Conservation (phyloP, 2,797 vertebrate genomes). For the Phyllotis vaccarum region DNA sequence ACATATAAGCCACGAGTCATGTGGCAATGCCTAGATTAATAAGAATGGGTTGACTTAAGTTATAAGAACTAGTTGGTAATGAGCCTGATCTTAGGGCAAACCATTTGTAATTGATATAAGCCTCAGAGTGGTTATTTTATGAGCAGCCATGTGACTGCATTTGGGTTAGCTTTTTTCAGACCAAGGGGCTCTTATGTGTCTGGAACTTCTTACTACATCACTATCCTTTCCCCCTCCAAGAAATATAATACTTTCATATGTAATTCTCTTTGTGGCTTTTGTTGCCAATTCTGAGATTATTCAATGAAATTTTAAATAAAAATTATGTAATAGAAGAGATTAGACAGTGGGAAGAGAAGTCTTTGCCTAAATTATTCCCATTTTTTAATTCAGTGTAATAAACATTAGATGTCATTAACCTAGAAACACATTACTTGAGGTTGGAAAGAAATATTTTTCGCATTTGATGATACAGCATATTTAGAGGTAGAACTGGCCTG, state of each 20-base stretch:
- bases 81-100: too few relatives aligned
- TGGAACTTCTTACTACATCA: not conserved
- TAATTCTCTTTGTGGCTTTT: conserved; percentile 49
- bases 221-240: not conserved
- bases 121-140: too few relatives aligned
- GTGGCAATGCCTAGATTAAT: too few relatives aligned
- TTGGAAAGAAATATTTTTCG: conserved; percentile 66
- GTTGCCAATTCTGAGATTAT: conserved; percentile 49
- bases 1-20: too few relatives aligned
- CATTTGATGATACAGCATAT: conserved; percentile 61
- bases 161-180: too few relatives aligned
- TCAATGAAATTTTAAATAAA: conserved; percentile 63
- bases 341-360: conserved; percentile 62
- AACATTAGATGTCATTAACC: conserved; percentile 70
- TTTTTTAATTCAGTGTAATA: conserved; percentile 39
- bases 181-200: too few relatives aligned
- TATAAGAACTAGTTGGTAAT: too few relatives aligned
- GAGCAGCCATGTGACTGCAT: too few relatives aligned
- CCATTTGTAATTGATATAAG: too few relatives aligned
- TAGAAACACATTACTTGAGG: conserved; percentile 48
- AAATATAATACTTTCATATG: conserved; percentile 44
- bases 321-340: conserved; percentile 26
- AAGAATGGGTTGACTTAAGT: too few relatives aligned
- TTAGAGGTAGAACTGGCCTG: conserved; percentile 63
- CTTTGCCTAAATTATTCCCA: conserved; percentile 50